Evolutionary conservation across 2,888 invertebrate genomes (phyloP), one percentile per base, ranked within the genome.

Genomic region (Latrodectus hesperus): DNA sequence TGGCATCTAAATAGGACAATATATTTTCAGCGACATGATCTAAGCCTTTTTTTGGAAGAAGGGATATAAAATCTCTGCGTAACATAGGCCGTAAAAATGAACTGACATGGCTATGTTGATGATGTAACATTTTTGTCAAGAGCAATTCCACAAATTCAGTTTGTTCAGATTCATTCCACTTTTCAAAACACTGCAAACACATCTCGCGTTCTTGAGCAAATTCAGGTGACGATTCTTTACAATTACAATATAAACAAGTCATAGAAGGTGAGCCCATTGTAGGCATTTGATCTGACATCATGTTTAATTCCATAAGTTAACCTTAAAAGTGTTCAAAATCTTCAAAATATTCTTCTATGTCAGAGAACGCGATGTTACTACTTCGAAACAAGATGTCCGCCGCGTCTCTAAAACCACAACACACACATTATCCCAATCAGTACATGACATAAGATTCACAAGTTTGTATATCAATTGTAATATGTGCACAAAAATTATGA

Each of bases 21-120:
- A 99, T 98, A 91, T 96, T 97, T 93, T 99, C 99, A 0, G 99
- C 99, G 90, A 99, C 96, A 92, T 99, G 98, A 92, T 99, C 99
- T 90, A 99, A 94, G 89, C 99, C 99, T 94, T 98, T 98, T 93
- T 99, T 98, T 92, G 99, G 99, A 92, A 99, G 94, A 92, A 99
- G 95, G 90, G 98, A 97, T 92, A 99, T 99, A 93, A 99, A 99
- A 93, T 99, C 99, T 91, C 99, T 94, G 93, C 99, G 99, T 90
- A 99, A 94, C 98, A 99, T 99, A 2, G 99, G 99, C 92, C 98
- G 98, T 91, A 99, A 95, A 93, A 96, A 99, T 67, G 97, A 95
- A 93, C 99, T 98, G 93, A 99, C 98, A 94, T 98, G 97, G 22
- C 99, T 99, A 92, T 99, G 99, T 92, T 99, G 99, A 93, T 99